Percentiles rank a stretch among this genome's conserved stretches.
These are phyloP conservation scores for Labeo catla DNA, from an alignment of 2,113 vertebrate genomes.

Conservation along the genomic window DNA sequence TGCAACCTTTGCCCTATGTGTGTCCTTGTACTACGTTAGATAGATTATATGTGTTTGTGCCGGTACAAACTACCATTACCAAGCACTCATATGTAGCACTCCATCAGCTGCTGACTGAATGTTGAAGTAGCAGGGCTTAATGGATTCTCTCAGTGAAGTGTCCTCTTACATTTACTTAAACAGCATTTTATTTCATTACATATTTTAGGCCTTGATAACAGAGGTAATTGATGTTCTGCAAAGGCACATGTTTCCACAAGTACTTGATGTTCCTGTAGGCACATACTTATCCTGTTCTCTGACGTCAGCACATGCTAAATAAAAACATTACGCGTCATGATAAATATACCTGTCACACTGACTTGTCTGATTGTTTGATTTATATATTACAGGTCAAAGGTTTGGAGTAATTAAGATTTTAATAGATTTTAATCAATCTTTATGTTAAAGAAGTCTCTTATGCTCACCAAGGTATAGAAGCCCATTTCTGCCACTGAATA, in stretches of 20 bases:
- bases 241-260: background rate
- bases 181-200: background rate
- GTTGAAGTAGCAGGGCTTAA: background rate
- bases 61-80: background rate
- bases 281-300: background rate
- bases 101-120: slow-evolving; percentile 2
- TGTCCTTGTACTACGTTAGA: slow-evolving; percentile 18
- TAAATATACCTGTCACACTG: background rate
- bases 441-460: background rate
- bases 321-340: background rate
- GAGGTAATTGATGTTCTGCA: slow-evolving; percentile 4
- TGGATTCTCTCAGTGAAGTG: background rate
- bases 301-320: background rate
- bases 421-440: no score
- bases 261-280: background rate
- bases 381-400: background rate
- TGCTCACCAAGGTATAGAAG: background rate
- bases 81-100: background rate
- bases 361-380: background rate
- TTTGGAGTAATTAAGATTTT: background rate
- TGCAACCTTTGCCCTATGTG: slow-evolving; percentile 23
- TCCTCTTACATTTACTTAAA: background rate
- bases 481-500: no score
- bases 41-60: background rate
- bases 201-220: background rate